Percentiles rank a stretch among this genome's conserved stretches.
These are phyloP conservation scores for Kryphioiulus occultus DNA, from an alignment of 2,888 invertebrate genomes.

Conservation along the genomic window DNA sequence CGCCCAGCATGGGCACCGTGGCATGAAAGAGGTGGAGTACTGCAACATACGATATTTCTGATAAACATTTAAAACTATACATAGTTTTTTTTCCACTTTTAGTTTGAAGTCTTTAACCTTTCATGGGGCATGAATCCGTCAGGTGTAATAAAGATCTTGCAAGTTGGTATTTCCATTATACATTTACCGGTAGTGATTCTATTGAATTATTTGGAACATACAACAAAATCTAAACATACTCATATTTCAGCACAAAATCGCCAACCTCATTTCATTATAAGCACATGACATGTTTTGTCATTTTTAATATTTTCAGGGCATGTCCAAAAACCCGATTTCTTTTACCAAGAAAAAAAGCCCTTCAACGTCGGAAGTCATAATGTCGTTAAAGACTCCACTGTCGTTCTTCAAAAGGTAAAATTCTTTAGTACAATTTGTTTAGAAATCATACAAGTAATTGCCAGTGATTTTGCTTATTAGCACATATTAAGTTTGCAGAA, in stretches of 20 bases:
- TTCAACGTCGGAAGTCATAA: background rate
- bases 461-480: too few relatives aligned
- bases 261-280: too few relatives aligned
- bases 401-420: background rate
- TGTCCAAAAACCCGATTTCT: background rate
- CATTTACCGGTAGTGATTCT: too few relatives aligned
- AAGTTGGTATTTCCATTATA: constrained; percentile 59
- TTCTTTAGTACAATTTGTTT: background rate
- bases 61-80: background rate
- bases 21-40: constrained; percentile 45
- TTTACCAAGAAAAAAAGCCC: background rate
- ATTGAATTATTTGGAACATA: too few relatives aligned
- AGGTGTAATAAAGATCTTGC: constrained; percentile 71
- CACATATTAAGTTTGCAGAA: too few relatives aligned
- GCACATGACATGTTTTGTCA: background rate
- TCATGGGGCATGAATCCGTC: constrained; percentile 74
- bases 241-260: too few relatives aligned
- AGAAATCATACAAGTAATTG: too few relatives aligned
- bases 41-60: background rate
- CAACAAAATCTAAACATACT: too few relatives aligned
- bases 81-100: constrained; percentile 51
- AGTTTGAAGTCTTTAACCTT: constrained; percentile 74
- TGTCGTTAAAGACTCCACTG: background rate
- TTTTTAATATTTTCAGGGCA: background rate
- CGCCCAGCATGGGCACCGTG: constrained; percentile 39